Base-by-base conservation (phyloP, 2,888 invertebrate genomes). In the Heliconius erato region DNA sequence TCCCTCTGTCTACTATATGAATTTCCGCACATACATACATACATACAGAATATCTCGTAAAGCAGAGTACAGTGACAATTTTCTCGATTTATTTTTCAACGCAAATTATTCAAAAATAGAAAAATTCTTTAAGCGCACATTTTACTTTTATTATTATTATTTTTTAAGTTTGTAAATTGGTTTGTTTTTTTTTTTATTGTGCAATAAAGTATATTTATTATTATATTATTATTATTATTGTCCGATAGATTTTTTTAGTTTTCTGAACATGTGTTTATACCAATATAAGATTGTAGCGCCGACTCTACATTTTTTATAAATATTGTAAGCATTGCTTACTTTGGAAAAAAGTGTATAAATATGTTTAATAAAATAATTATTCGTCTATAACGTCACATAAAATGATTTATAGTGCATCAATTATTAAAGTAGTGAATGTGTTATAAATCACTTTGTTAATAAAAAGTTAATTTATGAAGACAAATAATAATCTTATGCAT, bases 361-460 rank as follows among this genome's bases (percentile, higher is more conserved):
- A 40, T 71, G 12, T 26, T 40, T 35, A 32, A 4, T n/a, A 14
- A 1, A 26, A 67, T 67, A 71, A 40, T 71, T 40, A 71, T 14
- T 71, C n/a, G 5, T 23, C 23, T 69, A 12, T 23, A 40, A 40
- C 1, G 40, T 71, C n/a, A n/a, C 0, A 14, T 72, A 72, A 26
- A 44, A 44, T 44, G 26, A 72, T 72, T 72, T 44, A 72, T n/a
- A 72, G 14, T 26, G 6, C 26, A 26, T 72, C 2, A 7, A 72
- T 26, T 44, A 26, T 9, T 7, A 72, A 44, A 44, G 26, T 44
- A 40, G 14, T 9, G 44, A 26, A 26, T 44, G 16, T 44, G 3
- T 26, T 16, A 44, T 72, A 72, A 72, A 72, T 72, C 71, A 44
- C 14, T 44, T 72, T 7, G 40, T 72, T n/a, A 35, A 59, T 76